phyloP scores from a whole-genome alignment of 2,797 vertebrate genomes.

The Sebastes hubbsi region DNA sequence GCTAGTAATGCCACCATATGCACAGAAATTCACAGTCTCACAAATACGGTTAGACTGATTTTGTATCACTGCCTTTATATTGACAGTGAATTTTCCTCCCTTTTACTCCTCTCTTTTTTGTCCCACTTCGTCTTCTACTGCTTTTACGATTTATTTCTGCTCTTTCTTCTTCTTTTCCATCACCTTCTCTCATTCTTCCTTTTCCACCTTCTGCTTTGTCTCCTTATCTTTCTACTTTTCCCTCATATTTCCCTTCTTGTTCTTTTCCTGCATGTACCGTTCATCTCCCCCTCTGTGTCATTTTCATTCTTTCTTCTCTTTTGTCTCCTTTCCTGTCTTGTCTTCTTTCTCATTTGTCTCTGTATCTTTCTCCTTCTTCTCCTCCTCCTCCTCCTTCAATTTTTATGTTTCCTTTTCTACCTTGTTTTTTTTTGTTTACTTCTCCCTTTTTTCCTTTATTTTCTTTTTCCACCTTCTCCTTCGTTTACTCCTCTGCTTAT shows the following conservation, averaged over 20 bases:
- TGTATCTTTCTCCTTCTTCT: background rate
- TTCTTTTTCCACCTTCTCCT: background rate
- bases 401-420: background rate
- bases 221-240: background rate
- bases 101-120: background rate
- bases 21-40: slow-evolving; percentile 1
- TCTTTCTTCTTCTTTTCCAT: background rate
- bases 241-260: background rate
- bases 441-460: background rate
- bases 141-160: background rate
- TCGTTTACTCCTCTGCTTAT: background rate
- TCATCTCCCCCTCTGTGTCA: background rate
- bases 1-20: slow-evolving; percentile 31
- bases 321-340: background rate
- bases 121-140: background rate
- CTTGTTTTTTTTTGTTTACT: background rate
- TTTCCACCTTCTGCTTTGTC: background rate
- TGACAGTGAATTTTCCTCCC: background rate
- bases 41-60: background rate
- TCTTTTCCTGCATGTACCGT: background rate
- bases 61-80: background rate
- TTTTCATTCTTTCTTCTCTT: background rate
- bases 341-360: background rate
- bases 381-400: background rate
- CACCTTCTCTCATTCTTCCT: too few species aligned